Evolutionary conservation across 2,113 vertebrate species (phyloP).

Genomic region (Calonectris borealis): DNA sequence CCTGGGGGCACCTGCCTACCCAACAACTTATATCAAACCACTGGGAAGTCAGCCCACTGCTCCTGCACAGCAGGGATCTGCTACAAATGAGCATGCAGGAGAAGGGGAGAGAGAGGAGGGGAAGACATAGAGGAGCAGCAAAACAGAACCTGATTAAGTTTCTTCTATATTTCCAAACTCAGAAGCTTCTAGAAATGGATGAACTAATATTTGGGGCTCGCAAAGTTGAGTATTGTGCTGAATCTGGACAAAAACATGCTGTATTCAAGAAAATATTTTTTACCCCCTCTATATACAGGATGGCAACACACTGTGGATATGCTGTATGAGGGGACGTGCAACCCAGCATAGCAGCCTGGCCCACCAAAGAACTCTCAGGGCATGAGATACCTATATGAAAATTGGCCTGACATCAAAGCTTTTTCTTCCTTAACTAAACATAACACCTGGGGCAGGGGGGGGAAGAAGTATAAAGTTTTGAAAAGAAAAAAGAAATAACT

Average conservation of each 20-base stretch:
- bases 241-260: neutral
- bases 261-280: neutral
- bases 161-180: neutral
- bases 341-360: too few species aligned
- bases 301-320: neutral
- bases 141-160: neutral
- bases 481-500: neutral
- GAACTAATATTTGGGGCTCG: neutral
- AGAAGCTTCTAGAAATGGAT: constrained; percentile 9
- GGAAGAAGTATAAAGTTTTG: neutral
- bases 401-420: neutral
- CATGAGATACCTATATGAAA: neutral
- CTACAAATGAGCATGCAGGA: neutral
- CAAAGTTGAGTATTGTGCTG: neutral
- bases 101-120: neutral
- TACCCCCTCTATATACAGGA: neutral
- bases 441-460: too few species aligned
- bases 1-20: neutral
- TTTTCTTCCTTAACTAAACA: neutral
- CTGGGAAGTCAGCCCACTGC: constrained; percentile 51
- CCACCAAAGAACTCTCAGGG: neutral
- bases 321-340: neutral
- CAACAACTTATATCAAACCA: neutral
- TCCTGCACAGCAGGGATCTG: neutral
- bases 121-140: neutral